phyloP scores from a whole-genome alignment of 1,140 invertebrate species.

The Zaprionus camerounensis region DNA sequence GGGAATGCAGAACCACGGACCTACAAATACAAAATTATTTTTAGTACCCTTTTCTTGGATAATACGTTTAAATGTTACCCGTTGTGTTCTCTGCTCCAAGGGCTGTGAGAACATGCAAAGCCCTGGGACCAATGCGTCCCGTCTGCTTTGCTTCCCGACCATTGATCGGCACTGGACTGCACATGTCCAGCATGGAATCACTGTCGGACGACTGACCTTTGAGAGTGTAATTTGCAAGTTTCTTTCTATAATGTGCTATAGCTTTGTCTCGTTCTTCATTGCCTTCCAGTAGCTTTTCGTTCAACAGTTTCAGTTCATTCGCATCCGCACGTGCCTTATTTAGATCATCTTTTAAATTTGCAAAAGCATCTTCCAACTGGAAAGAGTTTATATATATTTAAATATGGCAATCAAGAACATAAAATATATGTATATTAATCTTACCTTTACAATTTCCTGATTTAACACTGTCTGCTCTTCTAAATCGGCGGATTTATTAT shows the following conservation, averaged over 20 bases:
- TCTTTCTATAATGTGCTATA: conserved; percentile 1
- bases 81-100: conserved; percentile 18
- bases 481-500: not conserved
- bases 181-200: not conserved
- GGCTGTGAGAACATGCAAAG: not conserved
- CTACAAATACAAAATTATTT: not conserved
- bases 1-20: conserved; percentile 3
- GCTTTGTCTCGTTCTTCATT: conserved; percentile 20
- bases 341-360: conserved; percentile 1
- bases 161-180: too few relatives aligned
- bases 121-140: not conserved
- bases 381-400: not conserved
- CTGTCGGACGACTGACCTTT: not conserved
- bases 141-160: not conserved
- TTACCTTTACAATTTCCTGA: not conserved
- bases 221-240: not conserved
- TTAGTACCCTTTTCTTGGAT: not conserved
- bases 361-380: not conserved
- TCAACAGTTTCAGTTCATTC: conserved; percentile 10
- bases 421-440: not conserved
- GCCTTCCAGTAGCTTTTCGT: conserved; percentile 26
- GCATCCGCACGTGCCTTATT: not conserved
- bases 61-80: not conserved
- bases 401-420: not conserved
- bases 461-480: not conserved